Evolutionary conservation across 2,888 invertebrate species (phyloP).

Genomic region (Galerucella pusilla): DNA sequence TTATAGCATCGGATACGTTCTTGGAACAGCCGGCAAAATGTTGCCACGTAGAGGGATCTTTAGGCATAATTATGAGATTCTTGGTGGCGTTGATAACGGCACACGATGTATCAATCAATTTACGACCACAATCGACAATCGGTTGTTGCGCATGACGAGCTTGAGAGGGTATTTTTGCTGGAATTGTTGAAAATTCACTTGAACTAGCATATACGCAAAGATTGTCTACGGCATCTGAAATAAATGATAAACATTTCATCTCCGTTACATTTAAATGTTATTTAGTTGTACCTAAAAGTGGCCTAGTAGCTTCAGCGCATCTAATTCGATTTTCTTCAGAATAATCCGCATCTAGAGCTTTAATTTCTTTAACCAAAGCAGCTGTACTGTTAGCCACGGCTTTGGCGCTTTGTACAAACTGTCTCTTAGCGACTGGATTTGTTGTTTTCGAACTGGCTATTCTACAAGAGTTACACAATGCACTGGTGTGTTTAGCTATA

Average conservation of each 20-base stretch:
- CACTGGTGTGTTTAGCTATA: constrained; percentile 96
- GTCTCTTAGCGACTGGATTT: constrained; percentile 92
- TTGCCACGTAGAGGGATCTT: constrained; percentile 95
- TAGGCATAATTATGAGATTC: constrained; percentile 86
- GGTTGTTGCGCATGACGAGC: constrained; percentile 89
- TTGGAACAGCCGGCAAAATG: constrained; percentile 93
- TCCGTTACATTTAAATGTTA: neutral
- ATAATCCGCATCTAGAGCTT: constrained; percentile 87
- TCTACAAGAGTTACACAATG: constrained; percentile 91
- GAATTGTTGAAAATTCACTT: constrained; percentile 92
- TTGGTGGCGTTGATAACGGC: constrained; percentile 93
- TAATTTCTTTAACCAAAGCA: constrained; percentile 93
- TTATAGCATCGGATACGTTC: constrained; percentile 96
- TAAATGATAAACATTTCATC: neutral
- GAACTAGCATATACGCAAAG: constrained; percentile 93
- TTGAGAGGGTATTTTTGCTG: constrained; percentile 89
- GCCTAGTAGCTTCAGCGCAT: constrained; percentile 83
- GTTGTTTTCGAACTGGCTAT: constrained; percentile 90
- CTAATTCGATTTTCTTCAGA: constrained; percentile 79
- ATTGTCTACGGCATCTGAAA: constrained; percentile 86
- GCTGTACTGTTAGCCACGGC: constrained; percentile 97
- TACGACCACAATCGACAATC: constrained; percentile 82
- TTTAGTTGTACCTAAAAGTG: constrained; percentile 69
- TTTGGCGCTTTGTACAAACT: constrained; percentile 97
- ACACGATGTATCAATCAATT: constrained; percentile 86